Percentiles rank a stretch among this genome's conserved stretches.
These are phyloP conservation scores for Corythoichthys intestinalis DNA, from an alignment of 2,113 vertebrate genomes.

Conservation along the genomic window DNA sequence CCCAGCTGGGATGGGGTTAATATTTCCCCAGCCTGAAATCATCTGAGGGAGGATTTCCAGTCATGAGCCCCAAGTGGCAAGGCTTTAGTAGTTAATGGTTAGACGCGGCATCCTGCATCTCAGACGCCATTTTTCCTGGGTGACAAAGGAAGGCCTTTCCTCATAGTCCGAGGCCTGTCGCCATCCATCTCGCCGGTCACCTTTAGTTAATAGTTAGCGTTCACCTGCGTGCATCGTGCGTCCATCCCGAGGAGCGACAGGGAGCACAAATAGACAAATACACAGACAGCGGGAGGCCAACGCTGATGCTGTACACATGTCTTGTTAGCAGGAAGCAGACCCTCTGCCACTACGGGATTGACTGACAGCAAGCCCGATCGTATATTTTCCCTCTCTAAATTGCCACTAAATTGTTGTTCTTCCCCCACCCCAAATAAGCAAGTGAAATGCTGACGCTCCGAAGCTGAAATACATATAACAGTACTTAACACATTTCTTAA, in stretches of 20 bases:
- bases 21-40: constrained; percentile 48
- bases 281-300: constrained; percentile 56
- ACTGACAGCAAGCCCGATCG: constrained; percentile 57
- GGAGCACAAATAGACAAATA: constrained; percentile 54
- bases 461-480: constrained; percentile 9
- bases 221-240: constrained; percentile 33
- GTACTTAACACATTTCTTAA: neutral
- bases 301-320: constrained; percentile 68
- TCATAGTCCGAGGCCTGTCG: constrained; percentile 36
- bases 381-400: constrained; percentile 14
- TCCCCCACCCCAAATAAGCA: constrained; percentile 7
- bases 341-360: constrained; percentile 54
- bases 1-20: constrained; percentile 61
- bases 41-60: constrained; percentile 38
- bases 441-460: constrained; percentile 33
- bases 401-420: constrained; percentile 9
- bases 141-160: constrained; percentile 60
- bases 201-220: constrained; percentile 64
- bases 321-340: constrained; percentile 71
- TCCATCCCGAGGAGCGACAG: constrained; percentile 60
- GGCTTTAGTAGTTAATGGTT: constrained; percentile 68
- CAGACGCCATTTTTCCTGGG: constrained; percentile 39
- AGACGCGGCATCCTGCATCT: constrained; percentile 61
- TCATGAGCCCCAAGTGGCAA: constrained; percentile 16
- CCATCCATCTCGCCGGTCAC: constrained; percentile 46